These are phyloP conservation scores for Argyrosomus japonicus DNA, from an alignment of 2,113 vertebrate species.

Conservation along the genomic window DNA sequence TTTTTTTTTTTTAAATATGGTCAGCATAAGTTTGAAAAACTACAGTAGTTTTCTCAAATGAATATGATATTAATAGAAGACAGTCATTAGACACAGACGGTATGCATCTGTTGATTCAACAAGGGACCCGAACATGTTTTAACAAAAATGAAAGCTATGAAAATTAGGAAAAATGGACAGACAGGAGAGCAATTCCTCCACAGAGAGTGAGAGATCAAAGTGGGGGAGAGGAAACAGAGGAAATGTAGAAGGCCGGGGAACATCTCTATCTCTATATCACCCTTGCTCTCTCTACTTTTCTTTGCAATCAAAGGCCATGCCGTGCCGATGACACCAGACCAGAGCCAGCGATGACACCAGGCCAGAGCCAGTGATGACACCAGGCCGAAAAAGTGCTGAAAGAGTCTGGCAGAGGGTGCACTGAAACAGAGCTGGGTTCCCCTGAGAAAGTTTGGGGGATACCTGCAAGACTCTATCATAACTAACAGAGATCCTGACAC, in stretches of 20 bases:
- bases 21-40: not conserved
- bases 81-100: not conserved
- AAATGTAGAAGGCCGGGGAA: conserved; percentile 47
- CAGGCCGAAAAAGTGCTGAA: conserved; percentile 65
- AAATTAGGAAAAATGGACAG: conserved; percentile 34
- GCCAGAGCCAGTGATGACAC: conserved; percentile 63
- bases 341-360: conserved; percentile 58
- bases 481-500: conserved; percentile 65
- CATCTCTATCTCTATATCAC: conserved; percentile 57
- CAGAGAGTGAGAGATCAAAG: conserved; percentile 37
- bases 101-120: conserved; percentile 14
- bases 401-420: conserved; percentile 56
- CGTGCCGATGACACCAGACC: conserved; percentile 57
- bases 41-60: conserved; percentile 19
- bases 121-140: conserved; percentile 21
- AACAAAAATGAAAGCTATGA: conserved; percentile 19
- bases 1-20: conserved; percentile 20
- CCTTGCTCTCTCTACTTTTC: conserved; percentile 49
- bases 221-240: conserved; percentile 30
- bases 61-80: not conserved
- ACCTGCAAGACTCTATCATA: conserved; percentile 65
- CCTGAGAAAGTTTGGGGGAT: conserved; percentile 54
- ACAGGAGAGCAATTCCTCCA: conserved; percentile 24
- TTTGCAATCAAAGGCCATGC: conserved; percentile 66
- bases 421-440: conserved; percentile 49